Conservation (phyloP, 2,113 vertebrate genomes). For the Xerus inauris region DNA sequence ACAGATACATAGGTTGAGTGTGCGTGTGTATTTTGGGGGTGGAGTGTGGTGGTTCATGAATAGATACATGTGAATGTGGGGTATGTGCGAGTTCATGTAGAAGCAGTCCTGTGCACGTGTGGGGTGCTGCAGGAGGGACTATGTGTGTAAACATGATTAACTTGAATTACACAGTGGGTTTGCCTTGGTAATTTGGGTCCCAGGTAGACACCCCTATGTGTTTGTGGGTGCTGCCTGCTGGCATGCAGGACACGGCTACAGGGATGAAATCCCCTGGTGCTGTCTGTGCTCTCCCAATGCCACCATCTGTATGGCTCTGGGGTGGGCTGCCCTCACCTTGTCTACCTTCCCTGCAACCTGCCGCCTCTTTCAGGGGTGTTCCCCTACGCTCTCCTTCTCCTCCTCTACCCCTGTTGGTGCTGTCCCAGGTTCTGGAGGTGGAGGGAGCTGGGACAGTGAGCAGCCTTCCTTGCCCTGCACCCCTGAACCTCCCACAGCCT, state of each 20-base stretch:
- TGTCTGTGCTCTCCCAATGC: no score
- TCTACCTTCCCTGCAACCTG: no score
- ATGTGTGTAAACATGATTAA: background rate
- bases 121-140: accelerated
- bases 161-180: background rate
- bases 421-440: background rate
- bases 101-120: background rate
- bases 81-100: no score
- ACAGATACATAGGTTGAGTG: no score
- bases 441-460: background rate
- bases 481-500: no score
- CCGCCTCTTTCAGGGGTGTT: no score
- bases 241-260: background rate
- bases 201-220: accelerated
- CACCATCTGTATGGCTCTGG: no score
- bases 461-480: no score
- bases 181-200: background rate
- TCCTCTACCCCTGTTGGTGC: background rate
- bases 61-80: background rate
- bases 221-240: background rate
- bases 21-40: no score
- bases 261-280: no score
- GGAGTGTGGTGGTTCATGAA: background rate
- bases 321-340: no score
- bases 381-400: background rate